phyloP scores from a whole-genome alignment of 2,113 vertebrate genomes.

The Clinocottus analis region DNA sequence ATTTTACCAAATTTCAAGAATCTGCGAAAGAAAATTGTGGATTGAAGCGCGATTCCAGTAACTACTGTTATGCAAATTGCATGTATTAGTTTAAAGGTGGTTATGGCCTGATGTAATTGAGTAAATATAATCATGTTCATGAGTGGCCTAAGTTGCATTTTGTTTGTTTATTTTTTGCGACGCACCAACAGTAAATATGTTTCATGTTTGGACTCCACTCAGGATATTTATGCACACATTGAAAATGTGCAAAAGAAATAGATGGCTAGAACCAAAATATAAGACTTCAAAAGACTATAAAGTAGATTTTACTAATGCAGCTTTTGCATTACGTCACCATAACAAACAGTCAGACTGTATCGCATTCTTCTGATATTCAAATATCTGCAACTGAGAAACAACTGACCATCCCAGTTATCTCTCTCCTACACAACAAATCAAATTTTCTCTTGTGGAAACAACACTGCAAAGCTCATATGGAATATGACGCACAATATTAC shows the following conservation, averaged over 20 bases:
- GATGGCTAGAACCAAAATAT: background rate
- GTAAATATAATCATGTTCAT: no score
- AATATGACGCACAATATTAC: conserved; percentile 55
- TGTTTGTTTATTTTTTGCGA: no score
- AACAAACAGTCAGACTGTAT: no score
- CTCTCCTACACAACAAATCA: conserved; percentile 16
- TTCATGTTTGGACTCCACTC: no score
- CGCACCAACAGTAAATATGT: no score
- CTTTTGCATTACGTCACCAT: background rate
- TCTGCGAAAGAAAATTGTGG: background rate
- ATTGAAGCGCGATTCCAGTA: background rate
- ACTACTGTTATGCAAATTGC: background rate
- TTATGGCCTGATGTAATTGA: no score
- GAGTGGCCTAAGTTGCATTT: no score
- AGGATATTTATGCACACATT: background rate
- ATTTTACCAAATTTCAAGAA: background rate
- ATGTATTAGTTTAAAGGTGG: background rate
- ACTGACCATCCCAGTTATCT: conserved; percentile 26
- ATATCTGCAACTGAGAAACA: conserved; percentile 27
- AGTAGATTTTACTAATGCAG: background rate
- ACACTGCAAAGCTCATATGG: conserved; percentile 5
- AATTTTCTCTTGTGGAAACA: conserved; percentile 39
- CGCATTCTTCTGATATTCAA: background rate
- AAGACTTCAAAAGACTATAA: background rate
- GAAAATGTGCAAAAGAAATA: background rate